Percentiles rank a stretch among this genome's conserved stretches.
Conservation (phyloP, 1,140 invertebrate species). For the Acromyrmex heyeri region DNA sequence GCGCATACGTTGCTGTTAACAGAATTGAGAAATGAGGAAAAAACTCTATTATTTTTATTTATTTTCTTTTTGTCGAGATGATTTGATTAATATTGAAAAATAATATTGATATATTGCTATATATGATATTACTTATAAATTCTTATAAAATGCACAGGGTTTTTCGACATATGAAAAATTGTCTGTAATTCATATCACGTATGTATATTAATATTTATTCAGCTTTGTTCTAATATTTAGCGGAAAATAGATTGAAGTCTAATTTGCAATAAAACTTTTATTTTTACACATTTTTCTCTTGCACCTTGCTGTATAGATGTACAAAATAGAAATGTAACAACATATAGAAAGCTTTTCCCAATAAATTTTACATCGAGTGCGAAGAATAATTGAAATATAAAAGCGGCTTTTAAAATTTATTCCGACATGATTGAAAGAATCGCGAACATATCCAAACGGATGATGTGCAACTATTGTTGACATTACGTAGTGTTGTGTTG, state of each 20-base stretch:
- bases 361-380: constrained; percentile 43
- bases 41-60: constrained; percentile 5
- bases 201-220: constrained; percentile 20
- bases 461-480: constrained; percentile 45
- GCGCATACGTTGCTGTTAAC: background rate
- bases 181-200: background rate
- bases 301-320: background rate
- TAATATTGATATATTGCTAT: constrained; percentile 2
- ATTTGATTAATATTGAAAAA: background rate
- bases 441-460: constrained; percentile 4
- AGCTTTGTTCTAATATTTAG: background rate
- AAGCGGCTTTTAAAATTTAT: constrained; percentile 58
- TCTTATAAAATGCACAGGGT: background rate
- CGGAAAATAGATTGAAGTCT: constrained; percentile 17
- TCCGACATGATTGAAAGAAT: constrained; percentile 42
- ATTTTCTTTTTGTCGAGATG: background rate
- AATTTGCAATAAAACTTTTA: constrained; percentile 27
- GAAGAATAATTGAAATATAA: constrained; percentile 61
- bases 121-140: constrained; percentile 8
- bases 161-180: background rate
- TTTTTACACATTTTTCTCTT: constrained; percentile 22
- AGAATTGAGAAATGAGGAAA: background rate
- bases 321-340: constrained; percentile 13
- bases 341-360: constrained; percentile 24
- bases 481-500: constrained; percentile 57